Base-by-base conservation (phyloP, 2,113 vertebrate genomes). In the Muntiacus reevesi region DNA sequence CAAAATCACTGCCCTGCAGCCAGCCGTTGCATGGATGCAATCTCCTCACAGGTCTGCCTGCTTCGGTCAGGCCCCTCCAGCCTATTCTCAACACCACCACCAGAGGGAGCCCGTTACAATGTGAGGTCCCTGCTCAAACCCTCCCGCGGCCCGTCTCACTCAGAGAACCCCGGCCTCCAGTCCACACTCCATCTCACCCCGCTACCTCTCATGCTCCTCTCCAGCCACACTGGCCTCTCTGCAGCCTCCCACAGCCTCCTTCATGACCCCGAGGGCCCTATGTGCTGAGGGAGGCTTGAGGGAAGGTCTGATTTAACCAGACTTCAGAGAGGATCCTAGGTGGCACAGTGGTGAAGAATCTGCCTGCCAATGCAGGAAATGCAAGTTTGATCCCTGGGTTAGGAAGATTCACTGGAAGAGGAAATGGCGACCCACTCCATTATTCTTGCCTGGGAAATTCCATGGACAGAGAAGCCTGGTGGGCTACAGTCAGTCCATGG, bases 21-120 rank as follows among this genome's bases (percentile, higher is more conserved):
- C 67, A 27, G 40, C 40, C 79, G 1, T 74, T 30, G 40, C 23
- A 9, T 3, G 36, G 33, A 28, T 25, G 16, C 74, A 40, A 0
- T 5, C 33, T 71, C 87, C 87, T 84, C 62, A 1, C 76, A 16
- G 50, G 78, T 25, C 50, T 1, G 59, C 87, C 71, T 1, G 13
- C 82, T 16, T 45, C 8, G 0, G 7, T 45, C 30, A 1, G 2
- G 23, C 21, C 50, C n/a, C 86, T 40, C 54, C 50, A 25, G 47
- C 45, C 85, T 87, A 82, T 88, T 78, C 97, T 57, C 82, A 28
- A 55, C 60, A 50, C 6, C 12, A 62, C 97, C 97, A 11, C 91
- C 93, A 97, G 97, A 91, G 97, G 95, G 98, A 87, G 97, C 93
- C 67, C 8, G 25, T 43, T 1, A 50, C 89, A 62, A 15, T 0